Base-by-base conservation (phyloP, 2,797 vertebrate genomes). In the Acestrorhynchus altus region DNA sequence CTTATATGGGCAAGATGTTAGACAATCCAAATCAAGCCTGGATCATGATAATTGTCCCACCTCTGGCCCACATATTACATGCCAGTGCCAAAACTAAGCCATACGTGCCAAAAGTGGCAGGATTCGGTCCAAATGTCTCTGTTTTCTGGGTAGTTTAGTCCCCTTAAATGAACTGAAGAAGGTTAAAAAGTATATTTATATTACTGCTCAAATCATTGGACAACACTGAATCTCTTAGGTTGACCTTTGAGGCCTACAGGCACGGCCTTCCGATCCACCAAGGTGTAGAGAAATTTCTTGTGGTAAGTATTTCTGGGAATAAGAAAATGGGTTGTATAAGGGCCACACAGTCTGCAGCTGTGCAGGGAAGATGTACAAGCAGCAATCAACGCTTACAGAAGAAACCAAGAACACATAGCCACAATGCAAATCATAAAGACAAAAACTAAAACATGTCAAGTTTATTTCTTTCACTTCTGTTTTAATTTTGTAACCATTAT, bases 371-470 rank as follows among this genome's bases (percentile, higher is more conserved):
- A 78, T 13, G 1, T 16, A 70, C 35, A 44, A 22, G 35, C 61
- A 77, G 49, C 74, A 73, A 59, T 61, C 26, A 61, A 63, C 16
- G 57, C 51, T 61, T 47, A 69, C 60, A 81, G 6, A 40, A 66
- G 44, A 78, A 81, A 77, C 82, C 71, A 84, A 60, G 69, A 79
- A 81, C 67, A 82, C 66, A 78, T 28, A 35, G 59, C 52, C 75
- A 77, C 71, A 79, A 80, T 42, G 78, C 60, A 81, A 82, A 74
- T 80, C 52, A n/a, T 69, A 52, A 26, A 63, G 15, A 68, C 52
- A 70, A 74, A 68, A 70, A 72, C 71, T 64, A 72, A 70, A 79
- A 80, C 69, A 61, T 22, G 40, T 68, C 46, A 70, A 67, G 71
- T 68, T 73, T 74, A 31, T 64, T 46, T 64, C n/a, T 51, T 12